Base-by-base conservation (phyloP, 2,888 invertebrate species). In the Gnatocerus cornutus region DNA sequence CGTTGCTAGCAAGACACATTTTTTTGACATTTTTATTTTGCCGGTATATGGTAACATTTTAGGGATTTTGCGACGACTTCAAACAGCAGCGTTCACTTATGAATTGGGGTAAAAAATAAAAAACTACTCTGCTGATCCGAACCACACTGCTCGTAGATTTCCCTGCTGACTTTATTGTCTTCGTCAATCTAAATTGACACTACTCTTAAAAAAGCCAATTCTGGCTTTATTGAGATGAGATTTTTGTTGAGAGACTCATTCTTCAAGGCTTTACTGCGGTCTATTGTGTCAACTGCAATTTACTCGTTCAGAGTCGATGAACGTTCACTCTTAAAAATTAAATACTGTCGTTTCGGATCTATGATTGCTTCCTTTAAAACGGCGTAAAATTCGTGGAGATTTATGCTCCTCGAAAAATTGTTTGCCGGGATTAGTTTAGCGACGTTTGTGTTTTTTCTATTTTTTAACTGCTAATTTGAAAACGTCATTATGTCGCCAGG, bases 281-380 rank as follows among this genome's bases (percentile, higher is more conserved):
- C 39, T 58, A 43, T 43, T 45, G 58, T 58, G 58, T 58, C 58
- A 43, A 58, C 43, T 29, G 9, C 58, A 43, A 55, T 55, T 39
- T 55, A 16, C 16, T 55, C 55, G 14, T 55, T 55, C 55, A 13
- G 13, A 43, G 58, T 10, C 58, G 29, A 58, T 58, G 29, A 58
- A 45, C 58, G 58, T 45, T 27, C 16, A 45, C 43, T 43, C 21
- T 58, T 58, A 58, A 58, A 58, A 58, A 58, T 58, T 58, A 58
- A 58, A 58, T 58, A 58, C 43, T 10, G 9, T 43, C 10, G 21
- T 21, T 21, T 21, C n/a, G n/a, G n/a, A n/a, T n/a, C 30, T 8
- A 5, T 5, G 30, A 30, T 5, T 6, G 8, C 30, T 30, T 30
- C 8, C 30, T n/a, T n/a, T n/a, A n/a, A n/a, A n/a, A n/a, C n/a